These are phyloP conservation scores for Sphinx pinastri DNA, from an alignment of 2,888 invertebrate species.

Conservation along the genomic window DNA sequence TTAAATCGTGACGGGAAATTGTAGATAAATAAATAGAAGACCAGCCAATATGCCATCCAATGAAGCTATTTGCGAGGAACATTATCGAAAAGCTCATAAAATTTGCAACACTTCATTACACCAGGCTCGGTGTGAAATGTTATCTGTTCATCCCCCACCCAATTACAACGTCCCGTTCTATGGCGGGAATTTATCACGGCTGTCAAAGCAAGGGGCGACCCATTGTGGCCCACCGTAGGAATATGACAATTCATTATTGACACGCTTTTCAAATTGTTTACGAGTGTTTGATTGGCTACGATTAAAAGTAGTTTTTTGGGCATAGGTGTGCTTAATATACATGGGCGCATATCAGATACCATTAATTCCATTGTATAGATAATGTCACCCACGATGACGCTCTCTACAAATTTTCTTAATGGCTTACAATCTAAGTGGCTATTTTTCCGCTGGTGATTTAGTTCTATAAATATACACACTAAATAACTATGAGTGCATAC, in stretches of 20 bases:
- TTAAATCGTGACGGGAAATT: too few species aligned
- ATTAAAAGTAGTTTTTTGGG: not conserved
- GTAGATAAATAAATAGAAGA: too few species aligned
- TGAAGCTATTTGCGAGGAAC: not conserved
- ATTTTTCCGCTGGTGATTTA: too few species aligned
- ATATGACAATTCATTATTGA: slow-evolving; percentile 37
- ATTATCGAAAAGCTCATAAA: slow-evolving; percentile 10
- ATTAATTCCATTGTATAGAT: too few species aligned
- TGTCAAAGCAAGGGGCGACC: slow-evolving; percentile 62
- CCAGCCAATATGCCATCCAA: too few species aligned
- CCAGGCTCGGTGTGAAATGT: slow-evolving; percentile 29
- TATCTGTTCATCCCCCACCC: slow-evolving; percentile 36
- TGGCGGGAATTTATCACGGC: slow-evolving; percentile 61
- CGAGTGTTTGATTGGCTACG: slow-evolving; percentile 31
- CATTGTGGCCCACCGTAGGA: slow-evolving; percentile 39
- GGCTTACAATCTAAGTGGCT: too few species aligned
- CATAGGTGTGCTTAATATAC: too few species aligned
- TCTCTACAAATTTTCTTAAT: too few species aligned
- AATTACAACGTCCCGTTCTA: slow-evolving; percentile 40
- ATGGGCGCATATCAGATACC: too few species aligned
- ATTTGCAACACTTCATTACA: slow-evolving; percentile 15
- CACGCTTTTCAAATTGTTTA: slow-evolving; percentile 38
- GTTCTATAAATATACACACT: too few species aligned
- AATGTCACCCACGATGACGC: too few species aligned
- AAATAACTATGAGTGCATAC: too few species aligned